Evolutionary conservation across 1,140 invertebrate genomes (phyloP), one percentile per base, ranked within the genome.

Genomic region (Medauroidea extradentata): DNA sequence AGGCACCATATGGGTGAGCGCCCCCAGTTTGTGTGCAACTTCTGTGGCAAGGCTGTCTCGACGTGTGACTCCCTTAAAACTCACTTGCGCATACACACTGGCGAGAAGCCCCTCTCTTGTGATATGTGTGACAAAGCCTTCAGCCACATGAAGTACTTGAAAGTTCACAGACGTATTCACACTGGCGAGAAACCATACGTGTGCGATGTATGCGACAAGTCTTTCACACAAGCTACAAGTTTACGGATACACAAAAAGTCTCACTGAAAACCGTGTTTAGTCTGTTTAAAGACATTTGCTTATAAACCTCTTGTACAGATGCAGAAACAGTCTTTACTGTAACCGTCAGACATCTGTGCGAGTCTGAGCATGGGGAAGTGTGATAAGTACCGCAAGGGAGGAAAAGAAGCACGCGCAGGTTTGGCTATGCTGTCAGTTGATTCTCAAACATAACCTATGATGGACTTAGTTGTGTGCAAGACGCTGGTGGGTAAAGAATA

Each of bases 61-160:
- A 55, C 38, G 19, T 79, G 79, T 55, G 54, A 56, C 23, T 43
- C 54, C 13, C 54, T 56, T n/a, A 56, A 24, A 23, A 21, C 19
- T 5, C 54, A 56, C 41, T 16, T 7, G 11, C 38, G 21, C 11
- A 46, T 43, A 11, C 88, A 90, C 64, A 88, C 87, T 1, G 88
- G 91, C 0, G 90, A 93, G 67, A 88, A 91, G 64, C 91, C 91
- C 0, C 93, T 93, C 70, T 79, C 78, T 7, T 91, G 89, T 68
- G 73, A 78, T 7, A 23, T 54, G 18, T 54, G 52, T 23, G 85
- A 83, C 23, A 76, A 84, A 14, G 81, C 81, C 4, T 90, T 90
- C 67, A 85, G 86, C 0, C 88, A 90, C 67, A 71, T 89, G 50
- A 88, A 86, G 14, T 89, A 90, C 66, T 82, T 88, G 73, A 90